phyloP scores from a whole-genome alignment of 2,888 invertebrate species.

The Anodontia alba region DNA sequence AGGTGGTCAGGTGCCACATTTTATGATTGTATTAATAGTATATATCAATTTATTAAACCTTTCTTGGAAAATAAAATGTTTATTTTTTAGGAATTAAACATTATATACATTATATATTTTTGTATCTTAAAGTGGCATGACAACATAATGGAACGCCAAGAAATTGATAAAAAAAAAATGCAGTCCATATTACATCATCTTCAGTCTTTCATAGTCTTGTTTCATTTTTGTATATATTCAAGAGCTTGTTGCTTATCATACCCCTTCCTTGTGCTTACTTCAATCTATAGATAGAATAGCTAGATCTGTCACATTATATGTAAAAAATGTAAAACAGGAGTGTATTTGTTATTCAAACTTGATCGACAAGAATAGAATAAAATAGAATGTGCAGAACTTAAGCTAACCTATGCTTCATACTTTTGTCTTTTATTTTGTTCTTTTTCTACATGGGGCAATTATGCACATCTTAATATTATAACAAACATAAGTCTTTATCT shows the following conservation, averaged over 20 bases:
- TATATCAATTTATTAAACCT: background rate
- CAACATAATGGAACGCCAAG: background rate
- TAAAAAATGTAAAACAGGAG: background rate
- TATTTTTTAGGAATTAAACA: too few relatives aligned
- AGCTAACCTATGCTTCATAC: background rate
- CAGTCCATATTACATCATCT: background rate
- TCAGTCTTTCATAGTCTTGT: background rate
- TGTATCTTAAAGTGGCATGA: background rate
- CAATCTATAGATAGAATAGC: background rate
- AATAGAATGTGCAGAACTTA: background rate
- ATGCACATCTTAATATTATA: too few relatives aligned
- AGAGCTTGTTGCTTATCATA: constrained; percentile 11
- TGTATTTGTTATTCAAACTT: background rate
- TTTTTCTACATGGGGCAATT: background rate
- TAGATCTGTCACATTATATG: background rate
- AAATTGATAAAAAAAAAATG: background rate
- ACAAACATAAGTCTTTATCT: too few relatives aligned
- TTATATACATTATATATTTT: background rate
- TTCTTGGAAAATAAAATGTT: background rate
- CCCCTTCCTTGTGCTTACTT: background rate
- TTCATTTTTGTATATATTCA: background rate
- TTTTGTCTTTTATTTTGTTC: background rate
- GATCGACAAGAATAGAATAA: background rate
- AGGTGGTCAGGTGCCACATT: background rate
- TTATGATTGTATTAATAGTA: background rate